Evolutionary conservation across 1,140 invertebrate genomes (phyloP).

Genomic region (Philotrypesis tridentata): DNA sequence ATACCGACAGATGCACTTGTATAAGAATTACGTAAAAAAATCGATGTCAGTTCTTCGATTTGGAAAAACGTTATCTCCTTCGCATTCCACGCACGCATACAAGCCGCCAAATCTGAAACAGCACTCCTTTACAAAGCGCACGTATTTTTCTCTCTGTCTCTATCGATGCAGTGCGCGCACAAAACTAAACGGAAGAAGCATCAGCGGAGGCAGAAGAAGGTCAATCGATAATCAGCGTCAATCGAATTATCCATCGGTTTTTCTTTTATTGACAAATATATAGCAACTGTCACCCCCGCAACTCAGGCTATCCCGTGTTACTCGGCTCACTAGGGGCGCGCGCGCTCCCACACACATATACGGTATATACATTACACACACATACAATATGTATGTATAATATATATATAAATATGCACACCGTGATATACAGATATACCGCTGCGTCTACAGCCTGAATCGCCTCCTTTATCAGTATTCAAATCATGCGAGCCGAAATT

Average conservation of each 20-base stretch:
- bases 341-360: neutral
- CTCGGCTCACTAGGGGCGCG: neutral
- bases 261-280: slow-evolving; percentile 9
- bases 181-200: neutral
- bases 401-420: too few species aligned
- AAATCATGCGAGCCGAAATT: slow-evolving; percentile 41
- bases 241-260: slow-evolving; percentile 33
- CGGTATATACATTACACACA: too few species aligned
- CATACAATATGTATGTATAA: too few species aligned
- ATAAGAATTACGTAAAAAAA: too few species aligned
- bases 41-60: too few species aligned
- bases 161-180: neutral
- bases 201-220: slow-evolving; percentile 8
- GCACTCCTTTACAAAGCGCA: neutral
- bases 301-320: neutral
- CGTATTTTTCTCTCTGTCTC: neutral
- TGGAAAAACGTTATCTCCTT: too few species aligned
- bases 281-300: neutral
- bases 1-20: too few species aligned
- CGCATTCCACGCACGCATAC: too few species aligned
- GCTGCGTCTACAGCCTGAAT: neutral
- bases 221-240: slow-evolving; percentile 32
- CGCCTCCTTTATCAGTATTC: slow-evolving; percentile 32
- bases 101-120: too few species aligned
- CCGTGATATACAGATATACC: too few species aligned